These are phyloP conservation scores for Marisa cornuarietis DNA, from an alignment of 1,140 invertebrate species.

Conservation along the genomic window DNA sequence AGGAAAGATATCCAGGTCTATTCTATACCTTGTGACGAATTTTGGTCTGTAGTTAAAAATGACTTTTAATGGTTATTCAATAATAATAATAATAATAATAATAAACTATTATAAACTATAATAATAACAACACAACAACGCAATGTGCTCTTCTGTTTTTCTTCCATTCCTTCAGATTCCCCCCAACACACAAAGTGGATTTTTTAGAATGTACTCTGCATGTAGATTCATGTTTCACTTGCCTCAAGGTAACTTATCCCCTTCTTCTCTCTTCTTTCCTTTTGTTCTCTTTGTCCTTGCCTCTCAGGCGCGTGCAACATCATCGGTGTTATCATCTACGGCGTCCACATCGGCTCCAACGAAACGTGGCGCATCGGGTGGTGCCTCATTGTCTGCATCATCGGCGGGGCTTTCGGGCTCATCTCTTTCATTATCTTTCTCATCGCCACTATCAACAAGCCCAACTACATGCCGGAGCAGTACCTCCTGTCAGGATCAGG, in stretches of 20 bases:
- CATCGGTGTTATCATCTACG: conserved; percentile 47
- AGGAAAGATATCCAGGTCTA: not conserved
- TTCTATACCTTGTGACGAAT: not conserved
- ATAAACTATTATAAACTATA: too few species aligned
- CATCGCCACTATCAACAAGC: conserved; percentile 43
- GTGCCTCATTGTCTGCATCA: conserved; percentile 50
- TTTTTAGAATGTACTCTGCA: too few species aligned
- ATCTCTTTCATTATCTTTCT: conserved; percentile 52
- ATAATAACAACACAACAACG: too few species aligned
- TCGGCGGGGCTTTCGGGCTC: conserved; percentile 42
- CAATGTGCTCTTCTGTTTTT: too few species aligned
- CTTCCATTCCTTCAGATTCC: too few species aligned
- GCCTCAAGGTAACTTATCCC: too few species aligned
- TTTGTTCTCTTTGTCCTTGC: not conserved
- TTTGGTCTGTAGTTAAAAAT: too few species aligned
- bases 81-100: too few species aligned
- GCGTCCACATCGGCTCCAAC: conserved; percentile 36
- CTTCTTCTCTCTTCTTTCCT: not conserved
- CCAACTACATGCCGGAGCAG: conserved; percentile 28
- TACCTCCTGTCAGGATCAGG: conserved; percentile 31
- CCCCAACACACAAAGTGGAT: too few species aligned
- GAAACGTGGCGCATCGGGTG: conserved; percentile 41
- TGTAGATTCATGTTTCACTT: too few species aligned
- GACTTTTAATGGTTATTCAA: too few species aligned
- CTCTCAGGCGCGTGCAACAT: conserved; percentile 45